Percentiles rank a stretch among this genome's conserved stretches.
Conservation (phyloP, 2,113 vertebrate species). For the Mobula birostris region DNA sequence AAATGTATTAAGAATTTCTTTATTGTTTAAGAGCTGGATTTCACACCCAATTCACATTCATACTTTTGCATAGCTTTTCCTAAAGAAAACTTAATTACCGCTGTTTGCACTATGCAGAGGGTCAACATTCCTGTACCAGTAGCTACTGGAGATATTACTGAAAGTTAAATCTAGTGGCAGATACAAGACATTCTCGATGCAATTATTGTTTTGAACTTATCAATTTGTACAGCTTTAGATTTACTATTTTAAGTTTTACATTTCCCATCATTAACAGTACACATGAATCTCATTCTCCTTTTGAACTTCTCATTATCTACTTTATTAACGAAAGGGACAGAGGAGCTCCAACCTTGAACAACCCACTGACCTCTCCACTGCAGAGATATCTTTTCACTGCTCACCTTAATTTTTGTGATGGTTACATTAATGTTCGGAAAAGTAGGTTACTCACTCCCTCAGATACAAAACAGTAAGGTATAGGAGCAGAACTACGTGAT, state of each 20-base stretch:
- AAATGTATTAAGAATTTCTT: background rate
- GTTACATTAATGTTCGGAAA: too few relatives aligned
- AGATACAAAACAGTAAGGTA: too few relatives aligned
- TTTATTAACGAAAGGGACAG: background rate
- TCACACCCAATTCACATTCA: background rate
- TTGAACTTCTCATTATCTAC: background rate
- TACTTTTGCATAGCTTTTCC: background rate
- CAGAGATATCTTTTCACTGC: background rate
- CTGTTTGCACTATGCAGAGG: too few relatives aligned
- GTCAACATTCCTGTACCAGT: background rate
- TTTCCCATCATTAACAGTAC: background rate
- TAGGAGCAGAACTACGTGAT: too few relatives aligned
- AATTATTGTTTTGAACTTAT: background rate
- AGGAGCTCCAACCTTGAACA: background rate
- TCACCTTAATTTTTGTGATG: background rate
- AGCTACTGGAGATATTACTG: background rate
- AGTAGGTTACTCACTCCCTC: background rate
- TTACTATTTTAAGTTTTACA: background rate
- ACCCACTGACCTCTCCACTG: background rate
- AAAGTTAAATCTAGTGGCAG: background rate
- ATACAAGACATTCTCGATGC: background rate
- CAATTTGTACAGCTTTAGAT: background rate
- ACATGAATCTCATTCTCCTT: background rate
- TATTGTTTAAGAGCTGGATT: background rate
- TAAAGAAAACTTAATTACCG: background rate